Evolutionary conservation across 2,888 invertebrate genomes (phyloP).

Genomic region (Amaurobius ferox): DNA sequence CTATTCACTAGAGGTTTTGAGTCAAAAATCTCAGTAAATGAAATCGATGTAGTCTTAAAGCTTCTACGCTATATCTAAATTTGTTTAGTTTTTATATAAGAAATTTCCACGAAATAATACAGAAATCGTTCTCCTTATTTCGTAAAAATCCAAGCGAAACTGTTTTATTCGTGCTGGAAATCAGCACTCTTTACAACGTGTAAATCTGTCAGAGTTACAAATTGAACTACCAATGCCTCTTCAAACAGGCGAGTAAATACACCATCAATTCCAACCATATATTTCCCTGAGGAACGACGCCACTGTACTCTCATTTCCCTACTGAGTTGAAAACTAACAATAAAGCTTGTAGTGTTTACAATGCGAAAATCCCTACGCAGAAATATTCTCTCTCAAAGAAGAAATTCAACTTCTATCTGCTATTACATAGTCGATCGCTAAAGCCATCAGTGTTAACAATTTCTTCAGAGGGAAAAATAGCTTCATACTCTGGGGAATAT

Average conservation of each 20-base stretch:
- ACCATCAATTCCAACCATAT: constrained; percentile 49
- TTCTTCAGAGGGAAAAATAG: constrained; percentile 46
- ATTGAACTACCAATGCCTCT: constrained; percentile 45
- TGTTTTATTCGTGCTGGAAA: too few relatives aligned
- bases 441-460: constrained; percentile 71
- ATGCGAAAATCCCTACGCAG: constrained; percentile 35
- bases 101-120: too few relatives aligned
- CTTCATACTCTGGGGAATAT: constrained; percentile 41
- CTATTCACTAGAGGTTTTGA: too few relatives aligned
- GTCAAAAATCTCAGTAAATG: too few relatives aligned
- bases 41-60: too few relatives aligned
- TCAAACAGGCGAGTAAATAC: constrained; percentile 59
- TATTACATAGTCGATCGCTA: constrained; percentile 69
- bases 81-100: too few relatives aligned
- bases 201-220: constrained; percentile 52
- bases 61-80: too few relatives aligned
- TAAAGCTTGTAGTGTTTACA: constrained; percentile 37
- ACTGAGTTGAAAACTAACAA: constrained; percentile 8
- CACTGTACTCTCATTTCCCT: constrained; percentile 34
- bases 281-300: constrained; percentile 46
- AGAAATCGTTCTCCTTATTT: too few relatives aligned
- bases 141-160: too few relatives aligned
- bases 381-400: constrained; percentile 13
- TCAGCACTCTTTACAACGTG: constrained; percentile 14
- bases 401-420: constrained; percentile 64